These are phyloP conservation scores for Leucosticte australis DNA, from an alignment of 2,113 vertebrate species.

Conservation along the genomic window DNA sequence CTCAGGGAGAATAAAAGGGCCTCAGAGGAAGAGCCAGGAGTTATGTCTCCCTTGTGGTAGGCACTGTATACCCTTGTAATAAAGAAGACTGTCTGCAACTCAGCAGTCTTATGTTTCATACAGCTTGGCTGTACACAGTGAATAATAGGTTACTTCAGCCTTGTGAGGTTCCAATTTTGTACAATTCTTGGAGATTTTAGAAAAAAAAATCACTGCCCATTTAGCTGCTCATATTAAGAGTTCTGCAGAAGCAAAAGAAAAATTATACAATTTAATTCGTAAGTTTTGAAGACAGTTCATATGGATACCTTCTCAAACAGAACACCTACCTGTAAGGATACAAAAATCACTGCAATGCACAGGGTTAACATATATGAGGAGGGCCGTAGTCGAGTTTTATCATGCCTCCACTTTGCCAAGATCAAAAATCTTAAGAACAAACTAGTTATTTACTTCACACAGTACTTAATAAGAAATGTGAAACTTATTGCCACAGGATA, in stretches of 20 bases:
- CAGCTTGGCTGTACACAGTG: background rate
- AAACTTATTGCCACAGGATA: background rate
- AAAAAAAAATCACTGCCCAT: background rate
- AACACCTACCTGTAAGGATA: background rate
- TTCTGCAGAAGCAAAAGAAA: background rate
- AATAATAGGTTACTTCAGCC: background rate
- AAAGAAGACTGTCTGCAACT: slow-evolving; percentile 31
- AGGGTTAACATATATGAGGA: rapidly evolving
- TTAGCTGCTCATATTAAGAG: background rate
- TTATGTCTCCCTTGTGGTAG: slow-evolving; percentile 48
- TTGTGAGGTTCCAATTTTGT: background rate
- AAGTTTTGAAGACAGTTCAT: background rate
- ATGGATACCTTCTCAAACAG: background rate
- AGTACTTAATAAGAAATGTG: background rate
- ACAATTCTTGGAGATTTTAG: background rate
- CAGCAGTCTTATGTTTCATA: background rate
- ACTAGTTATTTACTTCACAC: background rate
- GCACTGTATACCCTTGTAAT: slow-evolving; percentile 20
- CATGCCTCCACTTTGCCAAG: background rate
- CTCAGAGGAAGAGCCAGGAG: slow-evolving; percentile 47
- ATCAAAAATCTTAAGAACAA: background rate
- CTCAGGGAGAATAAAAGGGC: slow-evolving; percentile 34
- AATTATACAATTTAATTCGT: background rate
- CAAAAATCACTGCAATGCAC: background rate
- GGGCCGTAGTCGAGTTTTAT: background rate